Evolutionary conservation across 2,888 invertebrate species (phyloP), one percentile per base, ranked within the genome.

Genomic region (Cryptus viduatorius): DNA sequence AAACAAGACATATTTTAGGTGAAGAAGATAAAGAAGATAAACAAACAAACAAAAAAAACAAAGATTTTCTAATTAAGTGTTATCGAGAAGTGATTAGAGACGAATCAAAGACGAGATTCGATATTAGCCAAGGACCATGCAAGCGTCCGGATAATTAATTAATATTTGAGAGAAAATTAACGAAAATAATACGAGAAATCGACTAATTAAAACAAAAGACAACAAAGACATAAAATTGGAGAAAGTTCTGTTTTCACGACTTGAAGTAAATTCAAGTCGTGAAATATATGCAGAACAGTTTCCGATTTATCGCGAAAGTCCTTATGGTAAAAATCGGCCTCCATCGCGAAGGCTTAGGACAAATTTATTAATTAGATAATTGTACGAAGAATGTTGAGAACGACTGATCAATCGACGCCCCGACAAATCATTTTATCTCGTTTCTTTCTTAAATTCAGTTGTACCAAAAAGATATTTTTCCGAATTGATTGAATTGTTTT

Each of bases 31-130:
- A 37, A 4, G 77, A 78, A 44, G 50, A 53, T 68, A 44, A 44
- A 73, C 56, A 85, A 61, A 84, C 59, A 82, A 79, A 85, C 82
- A 71, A 72, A 83, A 71, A 5, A 61, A 68, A 48, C n/a, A 44
- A 72, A 86, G 82, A 86, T 89, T 88, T 90, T 88, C 87, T 89
- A 88, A 89, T 86, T 87, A 67, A 86, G 76, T 82, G 85, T 85
- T 85, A 82, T 82, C 67, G 79, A 79, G 14, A 48, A 61, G 75
- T 72, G 64, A 79, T 72, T 73, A 76, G 77, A 61, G 53, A 67
- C 59, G 46, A 82, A 79, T 76, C 64, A 61, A 77, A 67, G 12
- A 31, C 44, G 61, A 71, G 61, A 83, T 81, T 83, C 80, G 76
- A 81, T 53, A 68, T 56, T 73, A 72, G 64, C 44, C 53, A 12